phyloP scores from a whole-genome alignment of 2,888 invertebrate species.

The Drosophila buzzatii region DNA sequence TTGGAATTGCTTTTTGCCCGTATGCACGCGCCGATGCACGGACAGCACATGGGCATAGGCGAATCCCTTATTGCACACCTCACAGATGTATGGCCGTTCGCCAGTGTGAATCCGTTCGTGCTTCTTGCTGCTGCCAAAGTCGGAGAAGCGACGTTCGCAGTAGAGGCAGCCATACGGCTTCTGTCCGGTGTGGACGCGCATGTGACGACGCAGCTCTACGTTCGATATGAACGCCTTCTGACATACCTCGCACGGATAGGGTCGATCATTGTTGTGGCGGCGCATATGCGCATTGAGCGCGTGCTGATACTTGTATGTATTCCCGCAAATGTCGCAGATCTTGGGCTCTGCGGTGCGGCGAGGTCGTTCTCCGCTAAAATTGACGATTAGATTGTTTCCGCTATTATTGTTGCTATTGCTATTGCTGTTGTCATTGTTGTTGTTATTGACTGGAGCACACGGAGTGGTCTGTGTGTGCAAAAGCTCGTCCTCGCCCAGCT shows the following conservation, averaged over 20 bases:
- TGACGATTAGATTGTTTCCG: slow-evolving; percentile 13
- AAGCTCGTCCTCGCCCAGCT: slow-evolving; percentile 19
- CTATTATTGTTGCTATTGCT: background rate
- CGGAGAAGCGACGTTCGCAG: slow-evolving; percentile 84
- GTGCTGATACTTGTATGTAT: slow-evolving; percentile 84
- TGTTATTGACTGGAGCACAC: slow-evolving; percentile 24
- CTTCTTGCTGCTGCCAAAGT: slow-evolving; percentile 85
- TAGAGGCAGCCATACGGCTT: slow-evolving; percentile 84
- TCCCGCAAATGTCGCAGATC: slow-evolving; percentile 85
- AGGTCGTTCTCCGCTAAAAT: slow-evolving; percentile 6
- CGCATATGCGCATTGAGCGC: slow-evolving; percentile 85
- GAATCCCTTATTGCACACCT: slow-evolving; percentile 83
- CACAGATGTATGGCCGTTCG: slow-evolving; percentile 83
- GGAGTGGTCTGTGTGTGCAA: slow-evolving; percentile 6
- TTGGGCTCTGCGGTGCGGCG: slow-evolving; percentile 68
- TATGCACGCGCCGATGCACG: slow-evolving; percentile 83
- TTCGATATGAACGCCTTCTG: slow-evolving; percentile 84
- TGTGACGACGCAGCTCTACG: slow-evolving; percentile 84
- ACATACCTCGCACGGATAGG: slow-evolving; percentile 83
- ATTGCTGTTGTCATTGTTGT: slow-evolving; percentile 7
- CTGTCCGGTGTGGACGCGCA: slow-evolving; percentile 85
- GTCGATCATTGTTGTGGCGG: slow-evolving; percentile 83
- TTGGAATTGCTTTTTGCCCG: slow-evolving; percentile 84
- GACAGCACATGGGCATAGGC: slow-evolving; percentile 84
- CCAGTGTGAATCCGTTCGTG: slow-evolving; percentile 85